Evolutionary conservation across 92 coral and sea anemone species (phyloP).

Genomic region (Paramuricea clavata): DNA sequence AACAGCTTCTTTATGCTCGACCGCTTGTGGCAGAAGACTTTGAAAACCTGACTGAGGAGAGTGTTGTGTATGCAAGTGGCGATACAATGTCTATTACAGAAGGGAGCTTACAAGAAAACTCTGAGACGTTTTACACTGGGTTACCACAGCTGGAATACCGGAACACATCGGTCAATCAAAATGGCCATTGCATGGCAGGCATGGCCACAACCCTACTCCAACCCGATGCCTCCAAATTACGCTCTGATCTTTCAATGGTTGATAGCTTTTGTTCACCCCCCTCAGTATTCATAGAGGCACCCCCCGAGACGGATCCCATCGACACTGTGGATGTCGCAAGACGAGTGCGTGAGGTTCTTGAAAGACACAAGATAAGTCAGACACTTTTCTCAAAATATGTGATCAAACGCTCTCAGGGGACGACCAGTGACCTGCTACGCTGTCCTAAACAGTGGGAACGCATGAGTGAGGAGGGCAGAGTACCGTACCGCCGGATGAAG

Average conservation of each 20-base stretch:
- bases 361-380: constrained; percentile 47
- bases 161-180: constrained; percentile 4
- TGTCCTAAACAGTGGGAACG: constrained; percentile 50
- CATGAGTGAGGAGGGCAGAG: constrained; percentile 46
- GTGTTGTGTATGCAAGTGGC: constrained; percentile 45
- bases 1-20: constrained; percentile 40
- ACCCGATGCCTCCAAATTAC: constrained; percentile 12
- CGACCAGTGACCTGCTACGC: constrained; percentile 39
- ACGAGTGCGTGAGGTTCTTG: constrained; percentile 46
- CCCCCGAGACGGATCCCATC: constrained; percentile 25
- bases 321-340: constrained; percentile 43
- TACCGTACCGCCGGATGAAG: constrained; percentile 46
- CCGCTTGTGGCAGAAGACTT: constrained; percentile 37
- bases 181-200: constrained; percentile 19
- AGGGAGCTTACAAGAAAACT: constrained; percentile 13
- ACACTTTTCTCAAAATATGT: constrained; percentile 47
- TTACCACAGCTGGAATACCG: constrained; percentile 1
- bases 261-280: constrained; percentile 51
- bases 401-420: constrained; percentile 47
- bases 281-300: constrained; percentile 36
- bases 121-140: background rate
- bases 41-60: constrained; percentile 30
- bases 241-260: constrained; percentile 34
- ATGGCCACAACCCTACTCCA: constrained; percentile 1
- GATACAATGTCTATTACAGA: constrained; percentile 11